Evolutionary conservation across 1,140 invertebrate species (phyloP).

Genomic region (Probaryconus sp.): DNA sequence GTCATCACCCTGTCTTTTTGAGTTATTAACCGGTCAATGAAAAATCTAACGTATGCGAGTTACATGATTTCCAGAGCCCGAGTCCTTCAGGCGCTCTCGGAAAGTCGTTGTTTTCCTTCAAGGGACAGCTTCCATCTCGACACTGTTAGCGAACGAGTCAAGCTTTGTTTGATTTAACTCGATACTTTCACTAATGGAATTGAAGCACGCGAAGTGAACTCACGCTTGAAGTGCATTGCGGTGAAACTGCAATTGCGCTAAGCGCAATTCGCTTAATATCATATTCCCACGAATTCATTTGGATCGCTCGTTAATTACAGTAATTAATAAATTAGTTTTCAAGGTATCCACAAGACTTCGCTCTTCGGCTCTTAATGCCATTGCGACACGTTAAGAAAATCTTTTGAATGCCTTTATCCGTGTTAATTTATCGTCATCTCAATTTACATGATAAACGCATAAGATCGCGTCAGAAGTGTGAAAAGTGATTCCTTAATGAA

Average conservation of each 20-base stretch:
- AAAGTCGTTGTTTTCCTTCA: conserved; percentile 38
- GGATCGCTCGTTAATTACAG: background rate
- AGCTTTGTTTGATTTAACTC: conserved; percentile 33
- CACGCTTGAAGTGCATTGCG: conserved; percentile 9
- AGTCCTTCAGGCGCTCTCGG: conserved; percentile 33
- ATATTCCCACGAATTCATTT: conserved; percentile 24
- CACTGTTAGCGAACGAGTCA: background rate
- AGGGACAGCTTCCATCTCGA: conserved; percentile 19
- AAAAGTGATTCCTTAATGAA: conserved; percentile 8
- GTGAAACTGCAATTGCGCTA: conserved; percentile 10
- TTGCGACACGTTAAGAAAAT: too few species aligned
- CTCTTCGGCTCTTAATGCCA: too few species aligned
- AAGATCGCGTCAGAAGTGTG: conserved; percentile 1
- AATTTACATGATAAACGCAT: conserved; percentile 20
- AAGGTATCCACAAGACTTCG: too few species aligned
- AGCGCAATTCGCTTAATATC: conserved; percentile 1
- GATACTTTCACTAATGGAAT: conserved; percentile 54
- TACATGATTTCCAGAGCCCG: conserved; percentile 21
- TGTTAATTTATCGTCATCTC: conserved; percentile 3
- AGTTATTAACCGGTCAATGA: too few species aligned
- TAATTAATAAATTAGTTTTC: background rate
- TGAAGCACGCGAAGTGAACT: conserved; percentile 26
- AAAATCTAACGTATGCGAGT: background rate
- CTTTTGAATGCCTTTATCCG: background rate
- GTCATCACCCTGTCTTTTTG: too few species aligned